Conservation (phyloP, 2,797 vertebrate genomes). For the Eurystomus glaucurus region DNA sequence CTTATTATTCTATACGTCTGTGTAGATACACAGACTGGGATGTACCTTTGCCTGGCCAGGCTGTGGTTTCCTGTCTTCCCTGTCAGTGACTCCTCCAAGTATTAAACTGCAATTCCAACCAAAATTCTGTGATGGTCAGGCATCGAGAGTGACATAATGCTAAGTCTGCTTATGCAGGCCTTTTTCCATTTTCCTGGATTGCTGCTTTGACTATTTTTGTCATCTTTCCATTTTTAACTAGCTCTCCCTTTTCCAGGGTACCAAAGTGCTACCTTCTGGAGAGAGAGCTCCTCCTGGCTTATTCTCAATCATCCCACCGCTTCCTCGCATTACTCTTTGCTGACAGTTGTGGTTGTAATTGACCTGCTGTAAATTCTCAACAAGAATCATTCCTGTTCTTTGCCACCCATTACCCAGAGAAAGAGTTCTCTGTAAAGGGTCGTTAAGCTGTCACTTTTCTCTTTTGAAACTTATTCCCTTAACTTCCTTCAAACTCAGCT, state of each 20-base stretch:
- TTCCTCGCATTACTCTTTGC: background rate
- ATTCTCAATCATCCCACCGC: background rate
- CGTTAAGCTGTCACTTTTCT: conserved; percentile 41
- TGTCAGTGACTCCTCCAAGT: background rate
- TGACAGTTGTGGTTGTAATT: conserved; percentile 64
- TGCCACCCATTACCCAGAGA: conserved; percentile 51
- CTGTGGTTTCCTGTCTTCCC: background rate
- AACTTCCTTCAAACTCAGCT: conserved; percentile 32
- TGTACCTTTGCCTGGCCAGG: background rate
- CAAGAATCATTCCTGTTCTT: conserved; percentile 7
- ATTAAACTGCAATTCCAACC: background rate
- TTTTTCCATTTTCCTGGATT: background rate
- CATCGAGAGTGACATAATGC: background rate
- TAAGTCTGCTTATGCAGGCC: background rate
- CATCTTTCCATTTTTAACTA: background rate
- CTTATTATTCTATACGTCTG: background rate
- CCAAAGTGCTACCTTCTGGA: background rate
- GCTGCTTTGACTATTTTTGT: background rate
- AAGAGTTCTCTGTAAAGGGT: conserved; percentile 31
- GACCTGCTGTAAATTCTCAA: conserved; percentile 55
- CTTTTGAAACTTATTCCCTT: conserved; percentile 49
- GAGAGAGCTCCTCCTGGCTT: background rate
- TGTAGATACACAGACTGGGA: background rate
- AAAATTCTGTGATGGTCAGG: background rate
- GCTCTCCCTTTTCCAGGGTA: background rate